Evolutionary conservation across 2,888 invertebrate genomes (phyloP).

Genomic region (Junonia oenone): DNA sequence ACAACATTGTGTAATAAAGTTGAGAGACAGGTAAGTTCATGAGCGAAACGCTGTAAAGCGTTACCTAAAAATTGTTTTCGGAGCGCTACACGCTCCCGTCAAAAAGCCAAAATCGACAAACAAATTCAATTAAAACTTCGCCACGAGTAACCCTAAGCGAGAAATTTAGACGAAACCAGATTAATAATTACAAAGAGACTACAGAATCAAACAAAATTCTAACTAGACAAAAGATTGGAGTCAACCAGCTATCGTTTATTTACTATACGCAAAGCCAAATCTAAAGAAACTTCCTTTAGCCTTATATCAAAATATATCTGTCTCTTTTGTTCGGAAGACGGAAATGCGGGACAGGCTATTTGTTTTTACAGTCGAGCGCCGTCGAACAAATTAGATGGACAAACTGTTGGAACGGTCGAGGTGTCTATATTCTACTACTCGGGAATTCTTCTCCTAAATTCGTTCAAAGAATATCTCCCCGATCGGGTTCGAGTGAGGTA

Average conservation of each 20-base stretch:
- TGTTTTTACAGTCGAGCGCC: constrained; percentile 76
- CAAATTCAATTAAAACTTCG: constrained; percentile 76
- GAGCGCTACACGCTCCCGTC: constrained; percentile 51
- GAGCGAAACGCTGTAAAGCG: constrained; percentile 42
- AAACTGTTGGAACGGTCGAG: constrained; percentile 75
- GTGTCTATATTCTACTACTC: constrained; percentile 71
- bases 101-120: constrained; percentile 66
- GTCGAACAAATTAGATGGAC: constrained; percentile 79
- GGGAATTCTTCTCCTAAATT: constrained; percentile 69
- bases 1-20: constrained; percentile 23
- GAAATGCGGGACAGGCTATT: constrained; percentile 69
- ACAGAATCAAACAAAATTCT: constrained; percentile 58
- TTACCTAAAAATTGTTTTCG: constrained; percentile 55
- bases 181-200: constrained; percentile 73
- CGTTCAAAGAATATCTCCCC: constrained; percentile 54
- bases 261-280: constrained; percentile 50
- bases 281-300: constrained; percentile 54
- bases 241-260: constrained; percentile 69
- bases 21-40: constrained; percentile 38
- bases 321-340: constrained; percentile 61
- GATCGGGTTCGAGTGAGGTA: constrained; percentile 60
- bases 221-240: constrained; percentile 66
- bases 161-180: constrained; percentile 64
- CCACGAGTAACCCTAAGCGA: constrained; percentile 59
- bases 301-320: constrained; percentile 54